phyloP scores from a whole-genome alignment of 2,113 vertebrate genomes.

The Amphiprion percula region DNA sequence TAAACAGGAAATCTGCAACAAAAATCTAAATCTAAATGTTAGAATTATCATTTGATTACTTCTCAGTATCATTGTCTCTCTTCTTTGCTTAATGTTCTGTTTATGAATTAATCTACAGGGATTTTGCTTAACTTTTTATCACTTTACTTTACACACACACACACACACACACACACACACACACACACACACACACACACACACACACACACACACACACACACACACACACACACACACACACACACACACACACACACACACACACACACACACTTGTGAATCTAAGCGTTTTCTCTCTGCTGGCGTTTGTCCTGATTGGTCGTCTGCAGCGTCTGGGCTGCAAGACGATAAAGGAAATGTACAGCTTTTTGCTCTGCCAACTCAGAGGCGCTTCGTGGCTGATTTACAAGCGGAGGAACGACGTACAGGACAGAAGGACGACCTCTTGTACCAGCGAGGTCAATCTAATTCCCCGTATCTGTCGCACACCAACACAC shows the following conservation, averaged over 20 bases:
- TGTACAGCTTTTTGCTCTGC: slow-evolving; percentile 60
- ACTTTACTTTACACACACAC: too few species aligned
- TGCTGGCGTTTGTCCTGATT: slow-evolving; percentile 58
- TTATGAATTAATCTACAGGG: not conserved
- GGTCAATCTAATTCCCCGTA: slow-evolving; percentile 71
- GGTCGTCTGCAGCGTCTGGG: slow-evolving; percentile 54
- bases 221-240: too few species aligned
- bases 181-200: too few species aligned
- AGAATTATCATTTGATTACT: too few species aligned
- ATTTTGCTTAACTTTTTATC: not conserved
- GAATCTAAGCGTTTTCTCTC: slow-evolving; percentile 8
- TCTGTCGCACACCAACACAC: slow-evolving; percentile 27
- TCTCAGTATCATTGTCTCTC: too few species aligned
- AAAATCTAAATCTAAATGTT: too few species aligned
- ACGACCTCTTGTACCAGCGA: slow-evolving; percentile 47
- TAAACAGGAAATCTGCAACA: too few species aligned
- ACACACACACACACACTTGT: not conserved
- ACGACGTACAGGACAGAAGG: slow-evolving; percentile 43
- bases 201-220: too few species aligned
- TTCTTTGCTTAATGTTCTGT: not conserved
- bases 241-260: too few species aligned
- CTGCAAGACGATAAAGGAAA: slow-evolving; percentile 77
- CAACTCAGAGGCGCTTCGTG: slow-evolving; percentile 66
- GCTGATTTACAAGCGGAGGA: slow-evolving; percentile 74
- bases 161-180: too few species aligned